Evolutionary conservation across 2,113 vertebrate genomes (phyloP).

Genomic region (Dendrocopos noguchii): DNA sequence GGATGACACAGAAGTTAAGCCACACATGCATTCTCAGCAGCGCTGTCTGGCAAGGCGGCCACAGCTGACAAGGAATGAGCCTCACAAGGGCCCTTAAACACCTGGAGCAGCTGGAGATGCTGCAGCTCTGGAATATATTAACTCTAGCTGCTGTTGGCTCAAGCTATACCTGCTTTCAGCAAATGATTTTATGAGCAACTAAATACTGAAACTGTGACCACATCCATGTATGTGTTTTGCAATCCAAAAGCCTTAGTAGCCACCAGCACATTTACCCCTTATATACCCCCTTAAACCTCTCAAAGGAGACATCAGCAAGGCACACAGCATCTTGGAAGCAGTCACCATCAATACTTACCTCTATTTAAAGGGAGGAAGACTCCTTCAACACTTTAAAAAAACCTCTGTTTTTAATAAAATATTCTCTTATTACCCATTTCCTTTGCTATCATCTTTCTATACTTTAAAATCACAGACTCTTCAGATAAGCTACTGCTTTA

Average conservation of each 20-base stretch:
- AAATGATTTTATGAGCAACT: not conserved
- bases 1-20: not conserved
- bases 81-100: not conserved
- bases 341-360: not conserved
- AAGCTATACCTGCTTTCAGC: not conserved
- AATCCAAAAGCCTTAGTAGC: not conserved
- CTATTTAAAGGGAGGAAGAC: not conserved
- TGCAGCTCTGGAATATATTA: not conserved
- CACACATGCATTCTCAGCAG: not conserved
- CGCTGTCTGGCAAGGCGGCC: not conserved
- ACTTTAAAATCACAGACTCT: not conserved
- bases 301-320: not conserved
- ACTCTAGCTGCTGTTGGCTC: not conserved
- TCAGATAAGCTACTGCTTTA: not conserved
- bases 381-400: not conserved
- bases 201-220: not conserved
- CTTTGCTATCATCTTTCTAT: not conserved
- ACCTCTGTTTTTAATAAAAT: not conserved
- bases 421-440: not conserved
- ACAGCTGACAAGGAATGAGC: not conserved
- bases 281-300: not conserved
- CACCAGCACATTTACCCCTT: not conserved
- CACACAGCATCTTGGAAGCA: not conserved
- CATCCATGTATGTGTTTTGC: not conserved
- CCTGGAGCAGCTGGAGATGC: not conserved